Percentiles rank a stretch among this genome's conserved stretches.
phyloP scores from a whole-genome alignment of 2,888 invertebrate genomes.

The Leptopilina myrica region DNA sequence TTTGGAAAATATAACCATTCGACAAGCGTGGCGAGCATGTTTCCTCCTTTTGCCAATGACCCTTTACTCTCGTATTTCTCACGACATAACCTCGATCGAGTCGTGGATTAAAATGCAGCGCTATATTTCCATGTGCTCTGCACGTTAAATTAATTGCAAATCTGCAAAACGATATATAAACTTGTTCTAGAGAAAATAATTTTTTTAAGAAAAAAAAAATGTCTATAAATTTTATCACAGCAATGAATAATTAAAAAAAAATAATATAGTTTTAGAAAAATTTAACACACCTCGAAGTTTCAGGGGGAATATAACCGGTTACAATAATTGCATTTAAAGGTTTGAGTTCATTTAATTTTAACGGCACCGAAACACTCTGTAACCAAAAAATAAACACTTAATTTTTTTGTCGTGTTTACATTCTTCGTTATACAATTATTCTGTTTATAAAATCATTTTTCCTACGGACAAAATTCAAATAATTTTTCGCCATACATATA shows the following conservation, averaged over 20 bases:
- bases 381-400: slow-evolving; percentile 46
- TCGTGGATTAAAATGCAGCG: slow-evolving; percentile 89
- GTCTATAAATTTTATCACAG: not conserved
- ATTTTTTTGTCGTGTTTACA: too few species aligned
- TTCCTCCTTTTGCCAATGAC: slow-evolving; percentile 87
- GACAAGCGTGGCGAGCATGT: slow-evolving; percentile 77
- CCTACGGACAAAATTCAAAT: too few species aligned
- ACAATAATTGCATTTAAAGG: slow-evolving; percentile 70
- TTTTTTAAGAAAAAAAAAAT: too few species aligned
- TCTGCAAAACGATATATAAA: slow-evolving; percentile 73
- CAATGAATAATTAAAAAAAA: not conserved
- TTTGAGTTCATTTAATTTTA: slow-evolving; percentile 62
- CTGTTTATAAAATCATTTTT: too few species aligned
- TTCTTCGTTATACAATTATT: too few species aligned
- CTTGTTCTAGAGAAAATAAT: too few species aligned
- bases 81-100: slow-evolving; percentile 88
- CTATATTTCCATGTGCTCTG: slow-evolving; percentile 79
- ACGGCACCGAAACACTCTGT: slow-evolving; percentile 62
- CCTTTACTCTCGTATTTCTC: slow-evolving; percentile 83
- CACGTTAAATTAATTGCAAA: slow-evolving; percentile 82
- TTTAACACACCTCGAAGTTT: slow-evolving; percentile 62
- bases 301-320: slow-evolving; percentile 70
- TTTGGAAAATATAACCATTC: slow-evolving; percentile 62
- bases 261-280: not conserved
- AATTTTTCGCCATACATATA: slow-evolving; percentile 60